These are phyloP conservation scores for Drosophila anomalata DNA, from an alignment of 2,888 invertebrate species.

Conservation along the genomic window DNA sequence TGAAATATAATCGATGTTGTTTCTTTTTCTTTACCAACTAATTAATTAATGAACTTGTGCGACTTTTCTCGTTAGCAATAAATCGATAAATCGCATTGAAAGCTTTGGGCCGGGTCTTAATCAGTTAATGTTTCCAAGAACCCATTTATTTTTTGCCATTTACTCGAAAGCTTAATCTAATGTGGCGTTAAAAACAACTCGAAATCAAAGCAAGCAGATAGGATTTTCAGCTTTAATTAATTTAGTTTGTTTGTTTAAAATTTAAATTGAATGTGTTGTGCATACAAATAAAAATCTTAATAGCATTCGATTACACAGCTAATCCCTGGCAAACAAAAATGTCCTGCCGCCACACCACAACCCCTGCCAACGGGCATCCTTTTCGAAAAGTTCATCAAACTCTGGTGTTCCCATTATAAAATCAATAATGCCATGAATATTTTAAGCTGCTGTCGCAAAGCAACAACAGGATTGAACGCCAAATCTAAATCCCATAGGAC, in stretches of 20 bases:
- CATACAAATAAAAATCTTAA: conserved; percentile 34
- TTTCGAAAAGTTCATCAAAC: conserved; percentile 60
- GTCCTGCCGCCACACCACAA: background rate
- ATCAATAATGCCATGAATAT: conserved; percentile 72
- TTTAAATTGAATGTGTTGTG: conserved; percentile 28
- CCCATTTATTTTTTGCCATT: conserved; percentile 2
- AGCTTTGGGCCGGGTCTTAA: background rate
- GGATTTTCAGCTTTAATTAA: conserved; percentile 7
- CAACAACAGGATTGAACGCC: conserved; percentile 26
- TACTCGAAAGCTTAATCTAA: background rate
- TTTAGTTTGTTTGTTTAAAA: conserved; percentile 3
- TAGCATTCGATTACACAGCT: conserved; percentile 45
- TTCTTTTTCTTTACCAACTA: background rate
- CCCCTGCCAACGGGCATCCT: background rate
- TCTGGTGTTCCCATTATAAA: conserved; percentile 53
- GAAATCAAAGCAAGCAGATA: background rate
- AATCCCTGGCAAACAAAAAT: conserved; percentile 40
- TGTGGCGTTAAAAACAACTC: background rate
- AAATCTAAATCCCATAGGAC: conserved; percentile 59
- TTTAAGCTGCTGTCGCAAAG: conserved; percentile 47
- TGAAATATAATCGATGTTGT: background rate
- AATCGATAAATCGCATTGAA: conserved; percentile 13
- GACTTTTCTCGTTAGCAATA: conserved; percentile 12
- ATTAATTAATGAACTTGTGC: conserved; percentile 50
- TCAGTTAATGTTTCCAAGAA: conserved; percentile 18